These are phyloP conservation scores for Calliopum simillimum DNA, from an alignment of 2,888 invertebrate genomes.

Conservation along the genomic window DNA sequence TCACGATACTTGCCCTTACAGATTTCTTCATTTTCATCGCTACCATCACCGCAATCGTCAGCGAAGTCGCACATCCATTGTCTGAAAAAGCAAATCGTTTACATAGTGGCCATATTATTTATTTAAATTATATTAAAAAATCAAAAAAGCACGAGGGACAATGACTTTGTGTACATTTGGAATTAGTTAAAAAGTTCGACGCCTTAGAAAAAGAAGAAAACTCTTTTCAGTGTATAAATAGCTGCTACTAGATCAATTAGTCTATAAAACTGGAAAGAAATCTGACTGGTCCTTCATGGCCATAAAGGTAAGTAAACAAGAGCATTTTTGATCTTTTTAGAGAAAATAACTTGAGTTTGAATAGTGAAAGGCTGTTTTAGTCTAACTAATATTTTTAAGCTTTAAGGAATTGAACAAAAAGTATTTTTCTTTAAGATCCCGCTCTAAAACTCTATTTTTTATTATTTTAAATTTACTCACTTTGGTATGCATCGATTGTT, in stretches of 20 bases:
- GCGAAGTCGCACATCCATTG: constrained; percentile 97
- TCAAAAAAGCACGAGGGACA: constrained; percentile 41
- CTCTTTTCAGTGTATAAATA: too few relatives aligned
- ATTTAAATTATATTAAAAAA: neutral
- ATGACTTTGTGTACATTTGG: too few relatives aligned
- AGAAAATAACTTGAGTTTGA: too few relatives aligned
- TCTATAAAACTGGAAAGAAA: too few relatives aligned
- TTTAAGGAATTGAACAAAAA: neutral
- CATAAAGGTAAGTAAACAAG: too few relatives aligned
- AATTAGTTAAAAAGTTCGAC: too few relatives aligned
- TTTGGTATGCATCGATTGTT: constrained; percentile 91
- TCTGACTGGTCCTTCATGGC: too few relatives aligned
- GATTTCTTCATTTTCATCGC: constrained; percentile 85
- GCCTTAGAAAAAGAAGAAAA: too few relatives aligned
- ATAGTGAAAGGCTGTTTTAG: neutral
- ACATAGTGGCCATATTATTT: neutral
- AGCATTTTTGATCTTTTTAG: too few relatives aligned
- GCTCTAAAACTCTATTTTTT: too few relatives aligned
- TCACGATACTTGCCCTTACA: constrained; percentile 88
- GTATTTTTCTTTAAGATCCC: too few relatives aligned
- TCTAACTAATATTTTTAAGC: neutral
- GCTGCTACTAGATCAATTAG: too few relatives aligned
- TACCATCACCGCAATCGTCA: constrained; percentile 95
- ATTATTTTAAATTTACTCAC: constrained; percentile 50
- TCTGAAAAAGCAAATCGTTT: constrained; percentile 52